Evolutionary conservation across 1,140 invertebrate species (phyloP).

Genomic region (Drosophila kurseongensis): DNA sequence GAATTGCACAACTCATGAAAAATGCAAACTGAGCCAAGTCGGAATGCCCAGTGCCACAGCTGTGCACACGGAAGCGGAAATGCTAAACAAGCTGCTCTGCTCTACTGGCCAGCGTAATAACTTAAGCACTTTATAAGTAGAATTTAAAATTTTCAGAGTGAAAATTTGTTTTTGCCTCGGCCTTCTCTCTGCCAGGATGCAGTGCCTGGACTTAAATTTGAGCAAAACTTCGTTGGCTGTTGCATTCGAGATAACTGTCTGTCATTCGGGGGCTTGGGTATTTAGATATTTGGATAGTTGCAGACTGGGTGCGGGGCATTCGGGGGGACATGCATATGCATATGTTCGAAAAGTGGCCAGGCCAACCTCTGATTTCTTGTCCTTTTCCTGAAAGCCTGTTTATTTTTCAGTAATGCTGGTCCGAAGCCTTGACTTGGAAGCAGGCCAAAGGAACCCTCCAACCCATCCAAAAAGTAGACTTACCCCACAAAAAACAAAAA

Average conservation of each 20-base stretch:
- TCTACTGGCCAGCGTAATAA: constrained; percentile 55
- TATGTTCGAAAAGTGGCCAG: not conserved
- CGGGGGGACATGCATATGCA: not conserved
- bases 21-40: constrained; percentile 45
- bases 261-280: constrained; percentile 11
- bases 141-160: constrained; percentile 57
- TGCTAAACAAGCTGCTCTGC: constrained; percentile 58
- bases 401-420: not conserved
- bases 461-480: not conserved
- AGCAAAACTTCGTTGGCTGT: constrained; percentile 45
- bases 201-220: constrained; percentile 39
- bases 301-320: not conserved
- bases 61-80: constrained; percentile 69
- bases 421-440: not conserved
- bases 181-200: constrained; percentile 10
- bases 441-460: no score
- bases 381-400: constrained; percentile 31
- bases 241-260: constrained; percentile 62
- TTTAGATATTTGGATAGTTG: not conserved
- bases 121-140: constrained; percentile 75
- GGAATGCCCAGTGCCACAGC: not conserved
- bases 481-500: not conserved
- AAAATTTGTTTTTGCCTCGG: constrained; percentile 21
- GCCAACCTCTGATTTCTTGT: not conserved
- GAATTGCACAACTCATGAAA: constrained; percentile 53